Base-by-base conservation (phyloP, 1,140 invertebrate genomes). In the Drosophila hydei region DNA sequence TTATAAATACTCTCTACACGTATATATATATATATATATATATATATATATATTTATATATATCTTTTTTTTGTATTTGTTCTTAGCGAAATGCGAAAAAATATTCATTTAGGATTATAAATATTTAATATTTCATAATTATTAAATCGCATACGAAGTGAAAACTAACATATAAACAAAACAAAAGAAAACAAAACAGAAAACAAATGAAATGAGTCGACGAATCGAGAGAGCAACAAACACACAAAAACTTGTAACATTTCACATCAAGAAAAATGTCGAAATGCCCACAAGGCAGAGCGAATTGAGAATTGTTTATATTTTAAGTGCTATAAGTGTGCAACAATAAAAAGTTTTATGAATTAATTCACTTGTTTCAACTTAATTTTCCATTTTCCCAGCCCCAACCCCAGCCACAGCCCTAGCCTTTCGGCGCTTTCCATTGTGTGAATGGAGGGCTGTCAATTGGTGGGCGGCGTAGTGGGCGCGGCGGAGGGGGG, bases 331-430 rank as follows among this genome's bases (percentile, higher is more conserved):
- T 65, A 71, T 71, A 71, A 71, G 72, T 77, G 75, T 77, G 75
- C 61, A 75, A 77, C 65, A 77, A 77, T 71, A 75, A 77, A 77
- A 77, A 50, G 16, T 77, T 77, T 74, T 71, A 71, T 62, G 60
- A 74, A 75, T 75, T 71, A 62, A 75, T 63, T 63, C 59, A 30
- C 36, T 71, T 70, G 27, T 55, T 71, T 60, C 55, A 25, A 61
- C 56, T 51, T 42, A 55, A 55, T 62, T 70, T 70, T 21, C 30
- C n/a, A 19, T 72, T 61, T 8, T 18, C n/a, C n/a, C n/a, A n/a
- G n/a, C n/a, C n/a, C n/a, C n/a, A n/a, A n/a, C n/a, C n/a, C n/a
- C n/a, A n/a, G n/a, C n/a, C n/a, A n/a, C n/a, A n/a, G n/a, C n/a
- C n/a, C n/a, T n/a, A n/a, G n/a, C n/a, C n/a, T n/a, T n/a, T n/a